Evolutionary conservation across 2,113 vertebrate species (phyloP).

Genomic region (Oostethus manadensis): DNA sequence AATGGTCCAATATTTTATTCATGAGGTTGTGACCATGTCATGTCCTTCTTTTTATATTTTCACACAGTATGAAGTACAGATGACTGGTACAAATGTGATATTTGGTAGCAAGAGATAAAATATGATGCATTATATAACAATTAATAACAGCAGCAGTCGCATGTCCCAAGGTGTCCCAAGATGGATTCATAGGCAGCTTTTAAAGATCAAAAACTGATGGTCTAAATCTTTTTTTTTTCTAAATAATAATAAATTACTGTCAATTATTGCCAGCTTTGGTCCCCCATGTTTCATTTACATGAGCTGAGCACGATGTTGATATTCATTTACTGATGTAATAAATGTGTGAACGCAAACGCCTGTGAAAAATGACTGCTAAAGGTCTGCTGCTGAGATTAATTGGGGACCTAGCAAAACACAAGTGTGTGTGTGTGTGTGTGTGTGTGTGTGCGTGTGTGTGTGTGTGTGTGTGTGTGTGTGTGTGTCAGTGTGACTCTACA

Average conservation of each 20-base stretch:
- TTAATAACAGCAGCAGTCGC: slow-evolving; percentile 16
- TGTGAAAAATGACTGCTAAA: slow-evolving; percentile 28
- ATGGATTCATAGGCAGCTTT: slow-evolving; percentile 25
- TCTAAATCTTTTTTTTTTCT: slow-evolving; percentile 12
- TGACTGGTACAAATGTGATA: slow-evolving; percentile 45
- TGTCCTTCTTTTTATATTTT: slow-evolving; percentile 59
- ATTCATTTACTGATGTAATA: slow-evolving; percentile 34
- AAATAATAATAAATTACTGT: slow-evolving; percentile 41
- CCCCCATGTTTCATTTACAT: slow-evolving; percentile 21
- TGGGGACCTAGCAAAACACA: slow-evolving; percentile 28
- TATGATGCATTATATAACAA: slow-evolving; percentile 47
- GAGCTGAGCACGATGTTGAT: slow-evolving; percentile 19
- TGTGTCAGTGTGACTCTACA: slow-evolving; percentile 14
- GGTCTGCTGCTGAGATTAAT: slow-evolving; percentile 48
- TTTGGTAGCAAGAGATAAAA: slow-evolving; percentile 23
- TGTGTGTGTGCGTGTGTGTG: not conserved
- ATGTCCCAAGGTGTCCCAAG: slow-evolving; percentile 9
- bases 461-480: not conserved
- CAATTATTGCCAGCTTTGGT: slow-evolving; percentile 20
- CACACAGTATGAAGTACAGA: slow-evolving; percentile 50
- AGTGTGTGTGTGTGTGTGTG: not conserved
- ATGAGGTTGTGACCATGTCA: slow-evolving; percentile 57
- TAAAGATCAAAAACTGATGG: slow-evolving; percentile 19
- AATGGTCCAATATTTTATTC: slow-evolving; percentile 62
- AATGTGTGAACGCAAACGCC: slow-evolving; percentile 25